phyloP scores from a whole-genome alignment of 2,113 vertebrate genomes.

The Phaethon lepturus region DNA sequence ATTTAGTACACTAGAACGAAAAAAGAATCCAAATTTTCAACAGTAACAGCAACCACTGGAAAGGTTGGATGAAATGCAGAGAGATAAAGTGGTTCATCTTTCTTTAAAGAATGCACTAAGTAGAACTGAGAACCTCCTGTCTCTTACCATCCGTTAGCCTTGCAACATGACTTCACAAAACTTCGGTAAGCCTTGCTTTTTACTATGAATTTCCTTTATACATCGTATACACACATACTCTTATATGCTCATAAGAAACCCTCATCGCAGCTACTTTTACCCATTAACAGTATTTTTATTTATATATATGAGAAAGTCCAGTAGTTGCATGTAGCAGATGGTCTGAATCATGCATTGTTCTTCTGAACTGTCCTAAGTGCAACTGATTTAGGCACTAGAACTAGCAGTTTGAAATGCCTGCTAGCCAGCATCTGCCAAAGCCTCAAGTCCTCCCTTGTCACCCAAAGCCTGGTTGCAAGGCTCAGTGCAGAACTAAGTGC shows the following conservation, averaged over 20 bases:
- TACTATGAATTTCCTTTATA: neutral
- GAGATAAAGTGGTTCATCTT: neutral
- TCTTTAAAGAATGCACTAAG: neutral
- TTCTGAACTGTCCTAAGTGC: neutral
- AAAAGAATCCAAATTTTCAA: neutral
- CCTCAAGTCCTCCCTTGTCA: neutral
- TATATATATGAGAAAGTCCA: neutral
- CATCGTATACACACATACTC: rapidly evolving
- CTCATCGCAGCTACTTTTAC: neutral
- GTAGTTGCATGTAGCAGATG: neutral
- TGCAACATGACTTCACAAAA: neutral
- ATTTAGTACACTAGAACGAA: neutral
- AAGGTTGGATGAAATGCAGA: neutral
- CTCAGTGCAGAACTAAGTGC: neutral
- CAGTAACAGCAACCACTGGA: neutral
- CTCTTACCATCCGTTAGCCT: neutral
- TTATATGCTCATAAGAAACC: neutral
- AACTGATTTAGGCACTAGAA: neutral
- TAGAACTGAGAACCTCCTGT: neutral
- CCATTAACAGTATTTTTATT: neutral
- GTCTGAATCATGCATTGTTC: neutral
- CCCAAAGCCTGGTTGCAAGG: neutral
- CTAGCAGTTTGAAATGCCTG: neutral
- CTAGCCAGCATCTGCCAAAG: neutral
- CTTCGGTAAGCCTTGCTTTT: neutral